Evolutionary conservation across 92 coral and sea anemone genomes (phyloP), one percentile per base, ranked within the genome.

Genomic region (Hydrozoanthus gracilis): DNA sequence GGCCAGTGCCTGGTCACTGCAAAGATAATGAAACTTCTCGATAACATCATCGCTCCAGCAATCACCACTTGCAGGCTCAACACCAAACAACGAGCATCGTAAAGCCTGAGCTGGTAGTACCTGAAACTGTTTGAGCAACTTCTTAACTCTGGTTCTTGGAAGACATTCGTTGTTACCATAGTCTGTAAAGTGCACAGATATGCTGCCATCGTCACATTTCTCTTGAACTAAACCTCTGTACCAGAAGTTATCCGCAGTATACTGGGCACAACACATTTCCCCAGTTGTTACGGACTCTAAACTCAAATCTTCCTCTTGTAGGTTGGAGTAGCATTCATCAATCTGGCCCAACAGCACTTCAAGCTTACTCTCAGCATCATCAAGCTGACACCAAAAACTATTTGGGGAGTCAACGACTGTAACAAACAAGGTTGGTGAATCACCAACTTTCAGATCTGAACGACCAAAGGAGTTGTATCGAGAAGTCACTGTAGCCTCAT

Each of bases 181-280:
- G 80, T 94, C 98, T 1, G 92, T 91, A 90, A 90, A 94, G 18
- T 80, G 91, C 8, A 94, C 95, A 72, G 72, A 27, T 20, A 90
- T 80, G 52, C 77, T 82, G 27, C 77, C 86, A 20, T 88, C 86
- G 48, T 92, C 75, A 6, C 87, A 78, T 62, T 45, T 71, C 58
- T 79, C 84, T 12, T 87, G 75, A 51, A 94, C 91, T 77, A 90
- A 93, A 5, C 93, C 95, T 35, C 98, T 88, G 65, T 92, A 94
- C 98, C 98, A 94, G 20, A 89, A 92, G 39, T 85, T 83, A 77
- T 92, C 98, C 10, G 83, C 93, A 17, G 90, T 77, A 87, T 79
- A 94, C 83, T 92, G 93, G 4, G 93, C 98, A 74, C 98, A 94
- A 58, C 98, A 94, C 62, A 76, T 70, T 10, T 87, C 88, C 49